These are phyloP conservation scores for Schizaphis graminum DNA, from an alignment of 2,888 invertebrate species.

Conservation along the genomic window DNA sequence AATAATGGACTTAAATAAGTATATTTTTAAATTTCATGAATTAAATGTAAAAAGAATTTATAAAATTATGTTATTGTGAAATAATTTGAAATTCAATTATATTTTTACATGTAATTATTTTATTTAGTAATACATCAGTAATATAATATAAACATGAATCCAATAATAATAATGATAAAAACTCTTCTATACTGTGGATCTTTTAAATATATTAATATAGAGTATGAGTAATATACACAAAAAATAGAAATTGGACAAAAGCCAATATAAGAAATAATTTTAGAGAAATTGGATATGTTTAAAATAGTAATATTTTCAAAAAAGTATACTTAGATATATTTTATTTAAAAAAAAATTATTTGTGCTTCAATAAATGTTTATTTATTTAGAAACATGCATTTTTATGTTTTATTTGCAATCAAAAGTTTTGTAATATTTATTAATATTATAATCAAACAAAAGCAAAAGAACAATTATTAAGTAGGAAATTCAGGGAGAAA, in stretches of 20 bases:
- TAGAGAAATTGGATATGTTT: slow-evolving; percentile 14
- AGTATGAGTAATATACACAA: slow-evolving; percentile 38
- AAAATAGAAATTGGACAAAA: slow-evolving; percentile 30
- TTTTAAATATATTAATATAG: slow-evolving; percentile 41
- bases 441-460: neutral
- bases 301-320: neutral
- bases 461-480: neutral
- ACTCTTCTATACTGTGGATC: neutral
- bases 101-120: neutral
- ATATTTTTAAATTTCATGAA: neutral
- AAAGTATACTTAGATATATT: neutral
- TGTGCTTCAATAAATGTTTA: neutral
- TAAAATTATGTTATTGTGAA: neutral
- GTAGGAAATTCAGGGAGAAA: neutral
- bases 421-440: neutral
- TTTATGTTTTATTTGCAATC: neutral
- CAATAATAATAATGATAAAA: neutral
- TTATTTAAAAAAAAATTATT: neutral
- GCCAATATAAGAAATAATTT: slow-evolving; percentile 47
- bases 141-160: neutral
- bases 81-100: neutral
- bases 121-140: neutral
- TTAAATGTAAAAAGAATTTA: neutral
- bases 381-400: neutral
- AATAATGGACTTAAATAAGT: too few species aligned